Evolutionary conservation across 2,888 invertebrate genomes (phyloP).

Genomic region (Aplocera efformata): DNA sequence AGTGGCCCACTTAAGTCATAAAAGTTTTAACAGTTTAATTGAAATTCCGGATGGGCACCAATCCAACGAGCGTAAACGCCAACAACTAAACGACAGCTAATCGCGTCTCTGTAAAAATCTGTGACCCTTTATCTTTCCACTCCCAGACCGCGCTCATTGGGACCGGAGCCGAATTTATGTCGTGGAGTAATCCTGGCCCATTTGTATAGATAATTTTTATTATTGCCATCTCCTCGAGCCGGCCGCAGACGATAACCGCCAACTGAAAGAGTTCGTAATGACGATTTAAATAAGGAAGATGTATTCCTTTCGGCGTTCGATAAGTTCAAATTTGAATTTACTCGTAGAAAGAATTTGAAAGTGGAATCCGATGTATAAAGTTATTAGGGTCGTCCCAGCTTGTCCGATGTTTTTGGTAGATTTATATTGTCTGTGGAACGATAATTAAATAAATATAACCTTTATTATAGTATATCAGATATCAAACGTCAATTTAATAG

Average conservation of each 20-base stretch:
- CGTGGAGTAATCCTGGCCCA: slow-evolving; percentile 76
- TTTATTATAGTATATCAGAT: neutral
- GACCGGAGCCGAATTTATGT: slow-evolving; percentile 78
- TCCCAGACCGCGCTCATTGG: slow-evolving; percentile 71
- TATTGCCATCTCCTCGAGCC: slow-evolving; percentile 77
- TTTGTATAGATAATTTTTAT: slow-evolving; percentile 82
- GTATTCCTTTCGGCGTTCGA: slow-evolving; percentile 73
- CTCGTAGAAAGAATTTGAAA: slow-evolving; percentile 55
- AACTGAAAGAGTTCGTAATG: slow-evolving; percentile 79
- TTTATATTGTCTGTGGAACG: neutral
- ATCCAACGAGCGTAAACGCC: slow-evolving; percentile 28
- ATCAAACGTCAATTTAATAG: too few species aligned
- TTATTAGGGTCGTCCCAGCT: slow-evolving; percentile 47
- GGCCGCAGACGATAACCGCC: slow-evolving; percentile 70
- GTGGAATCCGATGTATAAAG: slow-evolving; percentile 54
- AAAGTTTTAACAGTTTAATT: slow-evolving; percentile 5
- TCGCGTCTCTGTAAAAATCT: slow-evolving; percentile 61
- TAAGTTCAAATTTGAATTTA: slow-evolving; percentile 66
- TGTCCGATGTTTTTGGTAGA: slow-evolving; percentile 22
- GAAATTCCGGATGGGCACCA: slow-evolving; percentile 16
- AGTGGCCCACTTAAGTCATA: slow-evolving; percentile 1
- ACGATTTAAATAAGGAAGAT: slow-evolving; percentile 79
- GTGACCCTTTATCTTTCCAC: slow-evolving; percentile 75
- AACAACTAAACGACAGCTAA: slow-evolving; percentile 52
- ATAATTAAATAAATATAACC: neutral